phyloP scores from a whole-genome alignment of 2,113 vertebrate species.

The Copsychus sechellarum region DNA sequence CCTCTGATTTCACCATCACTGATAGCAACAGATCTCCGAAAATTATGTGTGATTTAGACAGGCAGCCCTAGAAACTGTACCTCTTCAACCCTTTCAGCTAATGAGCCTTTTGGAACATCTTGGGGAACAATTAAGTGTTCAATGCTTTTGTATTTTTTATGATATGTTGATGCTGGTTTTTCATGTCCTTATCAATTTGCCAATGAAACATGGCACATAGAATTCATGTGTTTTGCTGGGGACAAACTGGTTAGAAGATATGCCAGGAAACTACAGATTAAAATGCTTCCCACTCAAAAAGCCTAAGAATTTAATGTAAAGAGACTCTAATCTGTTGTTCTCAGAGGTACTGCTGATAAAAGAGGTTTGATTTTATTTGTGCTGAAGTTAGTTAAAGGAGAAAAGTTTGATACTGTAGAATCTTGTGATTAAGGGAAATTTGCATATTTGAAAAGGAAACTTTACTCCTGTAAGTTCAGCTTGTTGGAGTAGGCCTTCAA shows the following conservation, averaged over 20 bases:
- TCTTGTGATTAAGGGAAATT: neutral
- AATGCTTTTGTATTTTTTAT: slow-evolving; percentile 15
- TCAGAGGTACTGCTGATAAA: neutral
- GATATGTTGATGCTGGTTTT: neutral
- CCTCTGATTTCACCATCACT: neutral
- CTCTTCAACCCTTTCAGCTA: neutral
- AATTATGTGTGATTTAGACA: neutral
- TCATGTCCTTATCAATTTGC: neutral
- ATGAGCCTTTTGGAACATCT: neutral
- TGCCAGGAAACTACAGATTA: neutral
- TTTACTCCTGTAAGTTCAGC: neutral
- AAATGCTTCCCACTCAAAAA: neutral
- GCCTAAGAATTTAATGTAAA: neutral
- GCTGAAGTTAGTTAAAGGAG: neutral
- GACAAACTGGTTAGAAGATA: neutral
- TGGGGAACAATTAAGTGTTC: neutral
- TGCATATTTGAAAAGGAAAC: neutral
- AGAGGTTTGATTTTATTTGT: neutral
- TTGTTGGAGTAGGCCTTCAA: neutral
- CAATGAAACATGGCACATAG: neutral
- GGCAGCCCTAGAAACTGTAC: neutral
- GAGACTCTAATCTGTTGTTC: neutral
- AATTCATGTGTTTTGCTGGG: neutral
- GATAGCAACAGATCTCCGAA: neutral
- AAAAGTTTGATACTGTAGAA: neutral